Evolutionary conservation across 37 sponge, comb jelly and placozoan genomes (phyloP).

Genomic region (Chondrosia reniformis): DNA sequence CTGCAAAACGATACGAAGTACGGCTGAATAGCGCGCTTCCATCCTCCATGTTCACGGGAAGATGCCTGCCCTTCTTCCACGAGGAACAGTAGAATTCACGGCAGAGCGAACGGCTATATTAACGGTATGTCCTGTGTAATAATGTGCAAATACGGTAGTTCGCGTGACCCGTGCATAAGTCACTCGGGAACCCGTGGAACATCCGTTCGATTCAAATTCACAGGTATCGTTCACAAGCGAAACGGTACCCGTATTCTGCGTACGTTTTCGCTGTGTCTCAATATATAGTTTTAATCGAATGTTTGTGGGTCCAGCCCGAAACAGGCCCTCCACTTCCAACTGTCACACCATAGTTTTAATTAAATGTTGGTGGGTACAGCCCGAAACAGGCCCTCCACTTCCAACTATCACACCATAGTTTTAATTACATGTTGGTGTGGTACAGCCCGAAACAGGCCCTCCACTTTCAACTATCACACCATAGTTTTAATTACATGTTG

Average conservation of each 20-base stretch:
- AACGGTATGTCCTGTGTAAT: background rate
- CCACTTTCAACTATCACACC: no score
- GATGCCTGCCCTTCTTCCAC: conserved; percentile 1
- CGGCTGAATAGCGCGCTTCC: conserved; percentile 1
- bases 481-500: no score
- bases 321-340: no score
- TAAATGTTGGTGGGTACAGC: no score
- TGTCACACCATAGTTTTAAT: no score
- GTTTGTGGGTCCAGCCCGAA: no score
- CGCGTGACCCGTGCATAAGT: conserved; percentile 4
- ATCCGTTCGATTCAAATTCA: conserved; percentile 2
- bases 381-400: no score
- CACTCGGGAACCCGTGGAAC: conserved; percentile 4
- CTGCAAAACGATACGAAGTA: conserved; percentile 2
- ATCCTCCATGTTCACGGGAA: conserved; percentile 3
- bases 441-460: no score
- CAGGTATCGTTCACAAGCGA: conserved; percentile 1
- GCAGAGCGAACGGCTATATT: conserved; percentile 1
- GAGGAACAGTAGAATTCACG: background rate
- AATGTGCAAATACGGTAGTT: conserved; percentile 2
- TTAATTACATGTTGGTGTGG: no score
- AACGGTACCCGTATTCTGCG: conserved; percentile 3
- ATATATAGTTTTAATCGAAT: no score
- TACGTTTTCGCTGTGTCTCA: conserved; percentile 3
- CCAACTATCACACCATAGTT: conserved; percentile 67